phyloP scores from a whole-genome alignment of 2,797 vertebrate genomes.

The Caiman crocodilus region DNA sequence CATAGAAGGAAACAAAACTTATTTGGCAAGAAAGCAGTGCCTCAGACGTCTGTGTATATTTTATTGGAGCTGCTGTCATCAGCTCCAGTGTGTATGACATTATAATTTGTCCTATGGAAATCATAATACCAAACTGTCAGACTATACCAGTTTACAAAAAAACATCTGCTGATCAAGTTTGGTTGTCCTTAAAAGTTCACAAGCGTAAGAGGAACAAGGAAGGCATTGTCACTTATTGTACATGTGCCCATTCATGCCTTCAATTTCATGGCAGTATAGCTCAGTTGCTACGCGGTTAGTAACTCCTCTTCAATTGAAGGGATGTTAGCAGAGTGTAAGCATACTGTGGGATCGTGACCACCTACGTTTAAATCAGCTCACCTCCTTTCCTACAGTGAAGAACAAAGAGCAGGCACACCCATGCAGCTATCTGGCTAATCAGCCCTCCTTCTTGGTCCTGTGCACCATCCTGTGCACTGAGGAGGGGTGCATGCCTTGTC shows the following conservation, averaged over 20 bases:
- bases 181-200: background rate
- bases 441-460: too few relatives aligned
- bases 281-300: too few relatives aligned
- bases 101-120: background rate
- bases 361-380: too few relatives aligned
- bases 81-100: background rate
- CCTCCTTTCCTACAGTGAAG: too few relatives aligned
- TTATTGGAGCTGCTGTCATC: background rate
- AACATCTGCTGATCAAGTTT: background rate
- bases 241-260: background rate
- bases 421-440: too few relatives aligned
- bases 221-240: background rate
- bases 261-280: too few relatives aligned
- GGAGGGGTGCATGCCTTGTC: too few relatives aligned
- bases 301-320: too few relatives aligned
- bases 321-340: too few relatives aligned
- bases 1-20: background rate
- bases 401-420: too few relatives aligned
- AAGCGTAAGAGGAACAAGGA: background rate
- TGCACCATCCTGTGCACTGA: too few relatives aligned
- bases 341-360: too few relatives aligned
- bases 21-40: background rate
- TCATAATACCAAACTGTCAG: background rate
- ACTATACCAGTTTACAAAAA: background rate
- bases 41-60: background rate